Conservation (phyloP, 2,888 invertebrate genomes). For the Dexiosoma caninum region DNA sequence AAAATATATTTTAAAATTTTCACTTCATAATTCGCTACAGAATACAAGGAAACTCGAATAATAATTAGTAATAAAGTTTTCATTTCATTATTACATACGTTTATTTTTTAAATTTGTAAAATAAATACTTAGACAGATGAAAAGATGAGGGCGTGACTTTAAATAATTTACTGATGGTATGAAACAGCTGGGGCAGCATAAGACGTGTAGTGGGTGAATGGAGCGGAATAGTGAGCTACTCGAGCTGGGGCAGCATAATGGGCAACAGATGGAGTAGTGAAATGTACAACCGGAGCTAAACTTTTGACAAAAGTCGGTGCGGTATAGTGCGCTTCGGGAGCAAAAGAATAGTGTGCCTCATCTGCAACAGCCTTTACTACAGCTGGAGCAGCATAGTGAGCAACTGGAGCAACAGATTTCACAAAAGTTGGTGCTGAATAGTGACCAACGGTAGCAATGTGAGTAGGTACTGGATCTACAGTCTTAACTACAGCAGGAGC, state of each 20-base stretch:
- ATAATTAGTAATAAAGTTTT: too few relatives aligned
- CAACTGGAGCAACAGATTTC: slow-evolving; percentile 55
- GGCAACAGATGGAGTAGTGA: slow-evolving; percentile 62
- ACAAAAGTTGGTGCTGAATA: slow-evolving; percentile 66
- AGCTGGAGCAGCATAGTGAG: slow-evolving; percentile 58
- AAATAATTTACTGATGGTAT: slow-evolving; percentile 68
- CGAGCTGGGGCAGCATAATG: slow-evolving; percentile 51
- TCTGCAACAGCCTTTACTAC: too few relatives aligned
- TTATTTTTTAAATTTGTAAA: neutral
- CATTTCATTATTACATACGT: neutral
- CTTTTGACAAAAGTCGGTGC: neutral
- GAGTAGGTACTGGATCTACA: slow-evolving; percentile 68
- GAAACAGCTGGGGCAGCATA: slow-evolving; percentile 65
- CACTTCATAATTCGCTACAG: too few relatives aligned
- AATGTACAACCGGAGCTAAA: neutral
- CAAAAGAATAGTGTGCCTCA: too few relatives aligned
- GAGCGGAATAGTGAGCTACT: slow-evolving; percentile 55
- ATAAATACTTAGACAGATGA: slow-evolving; percentile 31
- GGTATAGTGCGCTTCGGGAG: slow-evolving; percentile 63
- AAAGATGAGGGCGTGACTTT: neutral
- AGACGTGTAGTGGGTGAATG: slow-evolving; percentile 36
- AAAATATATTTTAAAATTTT: too few relatives aligned
- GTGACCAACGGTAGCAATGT: slow-evolving; percentile 6
- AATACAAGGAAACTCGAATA: too few relatives aligned
- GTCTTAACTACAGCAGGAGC: slow-evolving; percentile 63